Base-by-base conservation (phyloP, 1,140 invertebrate genomes). In the Dinoponera quadriceps region DNA sequence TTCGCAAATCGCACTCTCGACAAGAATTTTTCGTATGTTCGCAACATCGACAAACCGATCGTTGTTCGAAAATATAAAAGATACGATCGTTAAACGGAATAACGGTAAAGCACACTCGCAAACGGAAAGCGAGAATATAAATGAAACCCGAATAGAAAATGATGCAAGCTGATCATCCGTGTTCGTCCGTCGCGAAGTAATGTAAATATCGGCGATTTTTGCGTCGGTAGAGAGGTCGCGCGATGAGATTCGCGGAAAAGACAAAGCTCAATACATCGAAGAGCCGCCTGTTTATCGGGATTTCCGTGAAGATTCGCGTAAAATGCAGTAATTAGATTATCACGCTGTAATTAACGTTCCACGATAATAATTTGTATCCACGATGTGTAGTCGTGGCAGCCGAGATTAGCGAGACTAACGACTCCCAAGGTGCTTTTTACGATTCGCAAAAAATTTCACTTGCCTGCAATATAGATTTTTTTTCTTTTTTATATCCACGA, bases 331-430 rank as follows among this genome's bases (percentile, higher is more conserved):
- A 71, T 80, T 78, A 57, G 63, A 57, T 69, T 71, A 55, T 2
- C 65, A 62, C 29, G 33, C 4, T 9, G 75, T 57, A 71, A 71
- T 80, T 69, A 71, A 80, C 65, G 75, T 57, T 80, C 18, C 27
- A 62, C 57, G 18, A 51, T 44, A 62, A 63, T 73, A 62, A 73
- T 74, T 73, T 63, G 71, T 20, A 51, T 62, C 20, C 5, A 38
- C 20, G 38, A 22, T 62, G 38, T 60, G 63, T 62, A 74, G 33
- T 18, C 33, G 4, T 27, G 25, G 44, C 68, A 49, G 44, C 16
- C n/a, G 27, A 62, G 71, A 82, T 82, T 72, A 82, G 59, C 25
- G 51, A 80, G 65, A 80, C 51, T 80, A 80, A 80, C 25, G 63
- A 57, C 18, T 22, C 29, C 2, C 3, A 13, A 33, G 29, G 29